Percentiles rank a stretch among this genome's conserved stretches.
These are phyloP conservation scores for Poicephalus meyeri DNA, from an alignment of 2,113 vertebrate species.

Conservation along the genomic window DNA sequence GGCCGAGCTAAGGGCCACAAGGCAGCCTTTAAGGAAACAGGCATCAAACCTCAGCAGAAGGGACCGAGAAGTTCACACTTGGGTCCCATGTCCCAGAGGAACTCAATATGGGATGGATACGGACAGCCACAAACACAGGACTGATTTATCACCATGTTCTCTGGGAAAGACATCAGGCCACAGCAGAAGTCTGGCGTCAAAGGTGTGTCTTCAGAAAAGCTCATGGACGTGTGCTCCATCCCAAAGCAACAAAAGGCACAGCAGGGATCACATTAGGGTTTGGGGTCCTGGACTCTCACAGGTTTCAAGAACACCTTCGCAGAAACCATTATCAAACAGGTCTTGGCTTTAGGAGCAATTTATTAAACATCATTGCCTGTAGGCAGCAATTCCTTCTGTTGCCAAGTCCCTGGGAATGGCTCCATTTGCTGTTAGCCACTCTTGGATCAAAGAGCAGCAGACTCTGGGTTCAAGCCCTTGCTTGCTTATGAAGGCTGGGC, in stretches of 20 bases:
- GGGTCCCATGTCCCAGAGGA: background rate
- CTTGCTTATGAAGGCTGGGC: background rate
- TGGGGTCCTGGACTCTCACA: background rate
- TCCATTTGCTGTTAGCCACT: slow-evolving; percentile 11
- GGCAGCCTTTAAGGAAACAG: background rate
- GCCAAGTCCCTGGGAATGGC: background rate
- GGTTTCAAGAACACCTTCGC: background rate
- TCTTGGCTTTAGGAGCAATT: background rate
- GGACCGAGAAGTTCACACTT: background rate
- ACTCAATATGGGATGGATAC: background rate
- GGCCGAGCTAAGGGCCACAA: background rate
- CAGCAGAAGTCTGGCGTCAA: background rate
- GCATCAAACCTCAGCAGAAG: background rate
- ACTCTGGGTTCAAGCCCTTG: background rate
- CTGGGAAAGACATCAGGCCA: background rate
- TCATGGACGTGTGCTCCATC: background rate
- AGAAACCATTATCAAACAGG: background rate
- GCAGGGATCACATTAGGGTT: background rate
- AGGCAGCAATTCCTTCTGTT: background rate
- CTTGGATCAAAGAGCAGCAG: background rate
- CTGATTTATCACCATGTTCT: background rate
- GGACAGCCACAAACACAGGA: background rate
- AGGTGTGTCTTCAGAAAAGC: background rate
- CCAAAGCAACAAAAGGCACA: background rate
- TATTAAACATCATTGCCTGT: background rate